These are phyloP conservation scores for Suricata suricatta DNA, from an alignment of 2,113 vertebrate species.

Conservation along the genomic window DNA sequence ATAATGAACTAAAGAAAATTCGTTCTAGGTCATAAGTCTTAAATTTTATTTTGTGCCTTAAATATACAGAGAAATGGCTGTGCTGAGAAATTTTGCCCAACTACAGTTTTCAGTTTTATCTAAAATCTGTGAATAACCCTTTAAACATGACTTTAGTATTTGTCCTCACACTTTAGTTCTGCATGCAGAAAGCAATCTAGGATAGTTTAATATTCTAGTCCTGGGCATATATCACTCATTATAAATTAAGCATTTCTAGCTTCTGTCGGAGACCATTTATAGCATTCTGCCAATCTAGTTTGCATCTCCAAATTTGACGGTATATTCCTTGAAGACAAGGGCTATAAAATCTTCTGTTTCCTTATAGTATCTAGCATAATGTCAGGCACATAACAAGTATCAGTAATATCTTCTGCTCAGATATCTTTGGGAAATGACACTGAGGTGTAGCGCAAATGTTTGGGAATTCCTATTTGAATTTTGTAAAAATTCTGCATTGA, in stretches of 20 bases:
- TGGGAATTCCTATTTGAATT: conserved; percentile 10
- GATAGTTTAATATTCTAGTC: conserved; percentile 18
- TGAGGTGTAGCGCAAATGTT: neutral
- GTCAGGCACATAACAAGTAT: neutral
- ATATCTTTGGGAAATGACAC: conserved; percentile 6
- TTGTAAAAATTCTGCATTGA: conserved; percentile 2
- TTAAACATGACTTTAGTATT: neutral
- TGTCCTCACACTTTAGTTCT: neutral
- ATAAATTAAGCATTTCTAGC: conserved; percentile 26
- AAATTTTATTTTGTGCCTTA: neutral
- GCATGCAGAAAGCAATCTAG: neutral
- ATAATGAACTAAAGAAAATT: neutral
- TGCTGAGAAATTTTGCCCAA: neutral
- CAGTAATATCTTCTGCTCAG: neutral
- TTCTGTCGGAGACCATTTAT: neutral
- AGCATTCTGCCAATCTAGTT: conserved; percentile 30
- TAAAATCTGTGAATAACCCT: conserved; percentile 26
- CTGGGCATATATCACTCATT: neutral
- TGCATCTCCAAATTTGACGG: conserved; percentile 12
- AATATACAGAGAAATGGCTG: neutral
- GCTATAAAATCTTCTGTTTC: neutral
- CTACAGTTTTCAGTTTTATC: neutral
- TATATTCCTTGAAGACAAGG: neutral
- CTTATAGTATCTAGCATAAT: neutral
- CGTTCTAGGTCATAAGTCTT: neutral